These are phyloP conservation scores for Petrocephalus sullivani DNA, from an alignment of 2,797 vertebrate species.

Conservation along the genomic window DNA sequence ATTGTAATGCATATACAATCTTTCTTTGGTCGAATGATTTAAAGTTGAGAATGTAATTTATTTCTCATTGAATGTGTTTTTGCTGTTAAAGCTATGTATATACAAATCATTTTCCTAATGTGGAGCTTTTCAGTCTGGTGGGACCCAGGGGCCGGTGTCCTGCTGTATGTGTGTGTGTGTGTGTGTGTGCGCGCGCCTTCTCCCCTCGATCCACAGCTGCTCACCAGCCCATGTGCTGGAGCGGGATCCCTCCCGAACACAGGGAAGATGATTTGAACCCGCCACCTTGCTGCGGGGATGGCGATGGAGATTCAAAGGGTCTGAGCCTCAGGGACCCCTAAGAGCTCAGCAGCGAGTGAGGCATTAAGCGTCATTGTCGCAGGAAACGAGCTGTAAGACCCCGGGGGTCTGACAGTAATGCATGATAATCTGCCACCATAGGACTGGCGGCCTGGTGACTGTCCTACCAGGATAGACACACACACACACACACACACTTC, in stretches of 20 bases:
- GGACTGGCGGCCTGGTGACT: neutral
- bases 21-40: conserved; percentile 45
- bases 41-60: neutral
- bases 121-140: neutral
- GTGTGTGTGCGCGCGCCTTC: neutral
- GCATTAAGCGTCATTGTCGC: neutral
- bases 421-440: neutral
- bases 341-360: neutral
- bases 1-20: conserved; percentile 61
- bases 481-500: no score
- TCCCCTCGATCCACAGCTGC: neutral
- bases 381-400: neutral
- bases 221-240: neutral
- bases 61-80: neutral
- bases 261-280: neutral
- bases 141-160: neutral
- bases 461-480: neutral
- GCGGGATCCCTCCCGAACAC: neutral
- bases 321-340: neutral
- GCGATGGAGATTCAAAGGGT: neutral
- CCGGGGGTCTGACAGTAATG: neutral
- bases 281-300: neutral
- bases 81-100: neutral
- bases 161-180: neutral
- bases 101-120: neutral